A percentile compares a stretch with the other conserved stretches of the same genome.
Conservation (phyloP, 2,888 invertebrate species). For the Eurytoma californica region DNA sequence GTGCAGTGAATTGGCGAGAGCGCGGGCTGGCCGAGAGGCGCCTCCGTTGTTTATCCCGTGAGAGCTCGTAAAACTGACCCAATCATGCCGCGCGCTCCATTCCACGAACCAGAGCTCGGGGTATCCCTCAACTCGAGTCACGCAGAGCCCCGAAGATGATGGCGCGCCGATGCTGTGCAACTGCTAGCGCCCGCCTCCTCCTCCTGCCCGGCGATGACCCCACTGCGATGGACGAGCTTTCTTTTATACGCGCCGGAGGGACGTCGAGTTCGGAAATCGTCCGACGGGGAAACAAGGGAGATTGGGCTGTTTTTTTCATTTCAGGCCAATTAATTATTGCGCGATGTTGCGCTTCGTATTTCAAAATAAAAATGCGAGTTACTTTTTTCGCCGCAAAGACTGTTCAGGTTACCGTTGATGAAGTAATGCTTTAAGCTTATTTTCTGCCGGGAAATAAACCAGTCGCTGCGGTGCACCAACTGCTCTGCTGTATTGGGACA, state of each 20-base stretch:
- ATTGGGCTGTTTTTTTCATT: too few species aligned
- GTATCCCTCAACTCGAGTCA: constrained; percentile 50
- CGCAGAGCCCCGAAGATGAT: constrained; percentile 41
- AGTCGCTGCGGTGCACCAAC: too few species aligned
- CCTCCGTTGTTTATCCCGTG: constrained; percentile 75
- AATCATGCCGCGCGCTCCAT: constrained; percentile 73
- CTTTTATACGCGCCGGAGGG: neutral
- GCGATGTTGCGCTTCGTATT: too few species aligned
- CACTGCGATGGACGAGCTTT: constrained; percentile 2
- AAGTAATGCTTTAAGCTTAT: too few species aligned
- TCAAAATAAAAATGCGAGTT: too few species aligned
- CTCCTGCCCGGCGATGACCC: constrained; percentile 3
- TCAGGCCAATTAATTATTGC: too few species aligned
- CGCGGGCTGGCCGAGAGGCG: neutral
- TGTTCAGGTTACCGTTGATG: too few species aligned
- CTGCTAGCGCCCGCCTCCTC: neutral
- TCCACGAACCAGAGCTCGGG: constrained; percentile 15
- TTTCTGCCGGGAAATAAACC: too few species aligned
- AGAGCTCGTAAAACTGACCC: constrained; percentile 77
- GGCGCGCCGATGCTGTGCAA: constrained; percentile 6
- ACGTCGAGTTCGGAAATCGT: too few species aligned
- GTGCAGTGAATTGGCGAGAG: constrained; percentile 53
- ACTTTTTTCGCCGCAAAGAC: too few species aligned
- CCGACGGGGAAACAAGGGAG: too few species aligned
- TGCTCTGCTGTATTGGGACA: too few species aligned